Percentiles rank a stretch among this genome's conserved stretches.
phyloP scores from a whole-genome alignment of 2,797 vertebrate genomes.

The Podarcis siculus region DNA sequence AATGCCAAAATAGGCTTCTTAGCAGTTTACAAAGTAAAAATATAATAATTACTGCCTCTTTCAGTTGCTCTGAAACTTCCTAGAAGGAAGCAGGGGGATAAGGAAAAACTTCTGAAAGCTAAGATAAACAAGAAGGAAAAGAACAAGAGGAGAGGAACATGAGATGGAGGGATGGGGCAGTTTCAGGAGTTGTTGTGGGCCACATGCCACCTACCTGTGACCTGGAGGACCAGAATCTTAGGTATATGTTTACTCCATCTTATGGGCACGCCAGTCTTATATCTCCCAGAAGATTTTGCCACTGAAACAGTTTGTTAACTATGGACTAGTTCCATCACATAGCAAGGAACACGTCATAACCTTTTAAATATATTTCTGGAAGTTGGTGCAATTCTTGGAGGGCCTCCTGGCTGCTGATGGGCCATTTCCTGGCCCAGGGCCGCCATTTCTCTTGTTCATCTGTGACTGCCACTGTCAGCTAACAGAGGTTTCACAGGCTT shows the following conservation, averaged over 20 bases:
- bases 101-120: too few relatives aligned
- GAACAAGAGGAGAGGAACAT: too few relatives aligned
- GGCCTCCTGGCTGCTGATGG: background rate
- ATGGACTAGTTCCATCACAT: background rate
- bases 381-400: background rate
- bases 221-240: background rate
- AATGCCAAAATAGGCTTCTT: too few relatives aligned
- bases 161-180: too few relatives aligned
- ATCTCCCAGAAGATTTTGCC: background rate
- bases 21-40: too few relatives aligned
- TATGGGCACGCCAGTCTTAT: background rate
- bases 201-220: too few relatives aligned
- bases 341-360: background rate
- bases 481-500: constrained; percentile 44
- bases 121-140: too few relatives aligned
- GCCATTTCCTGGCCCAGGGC: constrained; percentile 42
- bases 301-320: background rate
- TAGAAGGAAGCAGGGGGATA: too few relatives aligned
- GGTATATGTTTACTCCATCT: background rate
- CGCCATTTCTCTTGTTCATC: constrained; percentile 45
- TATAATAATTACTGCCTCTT: too few relatives aligned
- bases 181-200: too few relatives aligned
- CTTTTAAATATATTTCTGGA: background rate
- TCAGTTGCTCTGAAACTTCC: too few relatives aligned
- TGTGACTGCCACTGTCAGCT: constrained; percentile 14